phyloP scores from a whole-genome alignment of 2,797 vertebrate genomes.

The Takifugu ocellatus region DNA sequence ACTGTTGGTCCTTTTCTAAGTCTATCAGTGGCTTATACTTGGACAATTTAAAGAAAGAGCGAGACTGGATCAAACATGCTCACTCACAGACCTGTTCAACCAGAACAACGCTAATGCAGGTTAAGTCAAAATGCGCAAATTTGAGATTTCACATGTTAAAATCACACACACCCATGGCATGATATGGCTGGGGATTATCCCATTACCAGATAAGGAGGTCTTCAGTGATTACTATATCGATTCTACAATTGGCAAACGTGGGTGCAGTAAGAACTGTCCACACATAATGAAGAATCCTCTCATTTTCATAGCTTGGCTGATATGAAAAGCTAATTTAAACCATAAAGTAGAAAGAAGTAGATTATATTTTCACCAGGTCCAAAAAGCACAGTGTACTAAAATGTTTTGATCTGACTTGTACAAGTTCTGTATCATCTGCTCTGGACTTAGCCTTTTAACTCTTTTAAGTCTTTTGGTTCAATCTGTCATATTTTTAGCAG shows the following conservation, averaged over 20 bases:
- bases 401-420: constrained; percentile 11
- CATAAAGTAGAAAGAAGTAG: no score
- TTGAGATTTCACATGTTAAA: constrained; percentile 31
- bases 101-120: constrained; percentile 27
- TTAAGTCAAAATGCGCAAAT: constrained; percentile 36
- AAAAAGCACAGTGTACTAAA: no score
- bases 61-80: constrained; percentile 18
- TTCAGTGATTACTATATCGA: no score
- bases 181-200: constrained; percentile 20
- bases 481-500: constrained; percentile 41
- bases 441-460: constrained; percentile 28
- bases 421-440: constrained; percentile 26
- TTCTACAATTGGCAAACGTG: no score
- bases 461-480: constrained; percentile 8
- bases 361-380: no score
- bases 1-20: not conserved
- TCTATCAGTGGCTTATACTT: constrained; percentile 62
- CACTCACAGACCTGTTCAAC: constrained; percentile 15
- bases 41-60: constrained; percentile 35
- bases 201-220: constrained; percentile 40
- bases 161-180: constrained; percentile 6
- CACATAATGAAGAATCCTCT: no score
- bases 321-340: not conserved
- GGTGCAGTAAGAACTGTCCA: no score
- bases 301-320: not conserved